Conservation (phyloP, 2,888 invertebrate species). For the Osedax fenrisi region DNA sequence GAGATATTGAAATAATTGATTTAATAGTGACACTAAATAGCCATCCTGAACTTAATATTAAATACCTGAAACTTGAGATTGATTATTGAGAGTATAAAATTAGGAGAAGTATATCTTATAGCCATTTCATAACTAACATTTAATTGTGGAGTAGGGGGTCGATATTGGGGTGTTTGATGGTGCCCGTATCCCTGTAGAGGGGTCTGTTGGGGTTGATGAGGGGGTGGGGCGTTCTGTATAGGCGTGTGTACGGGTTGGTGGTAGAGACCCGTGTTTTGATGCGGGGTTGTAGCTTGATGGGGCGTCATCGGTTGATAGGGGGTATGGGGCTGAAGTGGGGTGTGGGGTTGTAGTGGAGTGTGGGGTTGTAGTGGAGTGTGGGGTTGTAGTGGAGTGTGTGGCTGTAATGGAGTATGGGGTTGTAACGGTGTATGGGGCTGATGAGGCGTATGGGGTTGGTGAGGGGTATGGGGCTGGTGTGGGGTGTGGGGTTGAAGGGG, state of each 20-base stretch:
- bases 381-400: conserved; percentile 34
- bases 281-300: conserved; percentile 30
- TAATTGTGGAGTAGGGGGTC: not conserved
- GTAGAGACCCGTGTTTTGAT: too few species aligned
- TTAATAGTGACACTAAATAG: too few species aligned
- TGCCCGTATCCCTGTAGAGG: not conserved
- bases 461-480: conserved; percentile 35
- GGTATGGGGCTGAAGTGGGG: conserved; percentile 32
- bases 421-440: conserved; percentile 8
- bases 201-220: conserved; percentile 3
- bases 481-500: conserved; percentile 32
- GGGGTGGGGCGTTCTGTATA: conserved; percentile 23
- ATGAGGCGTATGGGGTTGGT: not conserved
- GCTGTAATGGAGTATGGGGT: conserved; percentile 28
- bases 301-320: conserved; percentile 36
- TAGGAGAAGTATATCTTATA: too few species aligned
- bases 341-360: conserved; percentile 20
- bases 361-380: conserved; percentile 30
- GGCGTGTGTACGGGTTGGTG: conserved; percentile 5
- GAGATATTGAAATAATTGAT: too few species aligned
- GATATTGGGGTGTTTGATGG: conserved; percentile 13
- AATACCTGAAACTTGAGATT: too few species aligned
- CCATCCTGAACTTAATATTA: too few species aligned
- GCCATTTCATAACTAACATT: not conserved
- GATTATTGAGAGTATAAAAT: too few species aligned